Evolutionary conservation across 2,888 invertebrate species (phyloP).

Genomic region (Pilophorus perplexus): DNA sequence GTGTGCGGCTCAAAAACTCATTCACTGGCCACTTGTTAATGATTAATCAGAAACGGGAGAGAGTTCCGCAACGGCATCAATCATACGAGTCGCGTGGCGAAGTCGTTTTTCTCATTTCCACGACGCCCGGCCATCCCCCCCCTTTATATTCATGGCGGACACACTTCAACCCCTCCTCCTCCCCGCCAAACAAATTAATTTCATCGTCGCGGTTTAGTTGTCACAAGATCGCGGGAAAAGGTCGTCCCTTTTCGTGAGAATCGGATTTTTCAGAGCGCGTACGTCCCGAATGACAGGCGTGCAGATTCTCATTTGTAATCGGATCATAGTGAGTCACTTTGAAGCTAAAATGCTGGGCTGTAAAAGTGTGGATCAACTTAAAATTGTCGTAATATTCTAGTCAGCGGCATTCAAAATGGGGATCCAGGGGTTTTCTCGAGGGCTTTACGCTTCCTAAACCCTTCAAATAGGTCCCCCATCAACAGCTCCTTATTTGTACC

Average conservation of each 20-base stretch:
- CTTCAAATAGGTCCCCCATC: no score
- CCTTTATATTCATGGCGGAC: constrained; percentile 1
- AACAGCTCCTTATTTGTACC: no score
- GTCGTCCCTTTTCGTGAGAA: neutral
- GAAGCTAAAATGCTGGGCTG: no score
- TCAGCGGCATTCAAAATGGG: no score
- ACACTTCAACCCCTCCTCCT: neutral
- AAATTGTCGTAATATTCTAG: no score
- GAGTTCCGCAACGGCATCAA: constrained; percentile 7
- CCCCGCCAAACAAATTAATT: constrained; percentile 23
- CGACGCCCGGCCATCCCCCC: neutral
- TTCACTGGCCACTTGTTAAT: constrained; percentile 31
- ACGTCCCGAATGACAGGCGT: no score
- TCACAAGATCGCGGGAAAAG: constrained; percentile 24
- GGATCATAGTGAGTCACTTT: no score
- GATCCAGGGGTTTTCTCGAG: no score
- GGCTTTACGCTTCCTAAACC: no score
- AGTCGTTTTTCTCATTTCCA: constrained; percentile 14
- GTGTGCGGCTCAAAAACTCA: constrained; percentile 25
- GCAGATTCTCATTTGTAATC: no score
- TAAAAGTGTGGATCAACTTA: no score
- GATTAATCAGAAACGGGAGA: constrained; percentile 26
- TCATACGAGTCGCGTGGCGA: constrained; percentile 19
- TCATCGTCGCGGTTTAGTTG: constrained; percentile 8
- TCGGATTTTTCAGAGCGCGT: no score